Percentiles rank a stretch among this genome's conserved stretches.
These are phyloP conservation scores for Mionectes macconnelli DNA, from an alignment of 2,113 vertebrate species.

Conservation along the genomic window DNA sequence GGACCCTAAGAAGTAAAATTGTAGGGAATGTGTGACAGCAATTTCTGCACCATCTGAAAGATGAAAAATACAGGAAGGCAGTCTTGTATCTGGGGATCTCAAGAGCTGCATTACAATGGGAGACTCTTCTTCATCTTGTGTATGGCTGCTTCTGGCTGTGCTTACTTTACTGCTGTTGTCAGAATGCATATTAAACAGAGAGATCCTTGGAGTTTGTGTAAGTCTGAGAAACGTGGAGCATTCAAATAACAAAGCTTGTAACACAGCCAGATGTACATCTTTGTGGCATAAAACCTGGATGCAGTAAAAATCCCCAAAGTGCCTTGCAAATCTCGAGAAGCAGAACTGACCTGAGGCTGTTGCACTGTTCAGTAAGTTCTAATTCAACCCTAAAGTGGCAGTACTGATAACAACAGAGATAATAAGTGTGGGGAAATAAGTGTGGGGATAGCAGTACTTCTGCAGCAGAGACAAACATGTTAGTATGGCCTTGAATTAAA, in stretches of 20 bases:
- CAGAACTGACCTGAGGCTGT: slow-evolving; percentile 15
- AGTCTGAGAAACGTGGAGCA: background rate
- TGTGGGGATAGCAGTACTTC: background rate
- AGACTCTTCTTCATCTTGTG: background rate
- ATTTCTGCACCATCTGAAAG: background rate
- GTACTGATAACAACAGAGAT: background rate
- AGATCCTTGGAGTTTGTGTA: background rate
- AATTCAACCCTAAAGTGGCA: background rate
- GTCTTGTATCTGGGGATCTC: background rate
- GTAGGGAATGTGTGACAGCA: background rate
- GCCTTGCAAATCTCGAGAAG: background rate
- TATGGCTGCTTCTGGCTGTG: background rate
- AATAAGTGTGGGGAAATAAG: background rate
- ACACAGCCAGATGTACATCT: background rate
- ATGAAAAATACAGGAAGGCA: background rate
- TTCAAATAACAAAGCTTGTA: slow-evolving; percentile 16
- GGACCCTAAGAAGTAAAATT: background rate
- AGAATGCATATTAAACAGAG: background rate
- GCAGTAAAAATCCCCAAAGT: background rate
- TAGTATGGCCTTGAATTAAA: background rate
- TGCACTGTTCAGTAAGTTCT: background rate
- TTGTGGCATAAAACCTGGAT: background rate
- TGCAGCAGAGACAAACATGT: background rate
- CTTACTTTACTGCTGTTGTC: background rate
- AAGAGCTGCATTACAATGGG: background rate